Evolutionary conservation across 2,113 vertebrate species (phyloP).

Genomic region (Polypterus senegalus): DNA sequence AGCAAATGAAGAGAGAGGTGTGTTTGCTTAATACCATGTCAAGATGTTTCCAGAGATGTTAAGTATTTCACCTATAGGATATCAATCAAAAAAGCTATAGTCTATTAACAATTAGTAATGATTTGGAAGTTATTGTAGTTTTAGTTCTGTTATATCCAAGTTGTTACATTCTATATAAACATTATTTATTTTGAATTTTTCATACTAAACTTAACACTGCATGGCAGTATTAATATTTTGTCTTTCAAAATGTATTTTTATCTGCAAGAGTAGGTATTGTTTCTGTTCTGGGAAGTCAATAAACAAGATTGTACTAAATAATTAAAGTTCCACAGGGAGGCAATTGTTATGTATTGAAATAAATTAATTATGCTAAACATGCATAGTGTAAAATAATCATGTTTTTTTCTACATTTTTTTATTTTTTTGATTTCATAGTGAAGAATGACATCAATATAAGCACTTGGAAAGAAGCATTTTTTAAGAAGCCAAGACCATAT

Average conservation of each 20-base stretch:
- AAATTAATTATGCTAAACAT: not conserved
- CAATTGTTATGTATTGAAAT: not conserved
- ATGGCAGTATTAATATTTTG: not conserved
- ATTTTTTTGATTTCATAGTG: slow-evolving; percentile 41
- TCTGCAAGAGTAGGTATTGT: not conserved
- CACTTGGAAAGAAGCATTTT: slow-evolving; percentile 80
- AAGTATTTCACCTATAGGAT: too few species aligned
- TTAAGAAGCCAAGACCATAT: slow-evolving; percentile 68
- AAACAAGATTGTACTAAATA: not conserved
- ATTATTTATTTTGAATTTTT: too few species aligned
- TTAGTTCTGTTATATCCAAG: too few species aligned
- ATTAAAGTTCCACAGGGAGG: not conserved
- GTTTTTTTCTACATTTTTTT: not conserved
- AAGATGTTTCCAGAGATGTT: too few species aligned
- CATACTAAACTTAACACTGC: too few species aligned
- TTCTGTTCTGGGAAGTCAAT: not conserved
- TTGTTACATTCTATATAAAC: too few species aligned
- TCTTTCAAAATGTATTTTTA: not conserved
- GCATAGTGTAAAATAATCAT: not conserved
- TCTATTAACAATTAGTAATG: too few species aligned
- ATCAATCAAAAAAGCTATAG: too few species aligned
- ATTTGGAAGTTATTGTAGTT: too few species aligned
- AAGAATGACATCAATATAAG: slow-evolving; percentile 74
- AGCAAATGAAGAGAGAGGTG: too few species aligned
- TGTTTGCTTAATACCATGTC: too few species aligned